Evolutionary conservation across 2,888 invertebrate genomes (phyloP), one percentile per base, ranked within the genome.

Genomic region (Pristionchus entomophagus): DNA sequence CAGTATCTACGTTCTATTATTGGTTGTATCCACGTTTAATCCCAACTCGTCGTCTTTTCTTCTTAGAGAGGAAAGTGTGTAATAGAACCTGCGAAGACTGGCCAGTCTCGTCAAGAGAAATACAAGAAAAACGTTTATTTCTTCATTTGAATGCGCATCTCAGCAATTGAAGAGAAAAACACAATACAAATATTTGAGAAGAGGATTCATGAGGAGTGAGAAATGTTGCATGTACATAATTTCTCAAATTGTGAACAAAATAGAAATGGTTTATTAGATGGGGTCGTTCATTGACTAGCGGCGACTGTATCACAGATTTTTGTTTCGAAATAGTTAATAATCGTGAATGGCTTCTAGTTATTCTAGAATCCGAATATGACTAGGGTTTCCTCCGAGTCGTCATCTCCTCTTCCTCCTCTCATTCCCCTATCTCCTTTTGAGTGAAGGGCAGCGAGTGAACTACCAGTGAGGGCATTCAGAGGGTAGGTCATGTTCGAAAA

Each of bases 1-100:
- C n/a, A 22, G 65, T 69, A 69, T 69, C 38, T 22, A 35, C 26
- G 8, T 10, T 14, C 45, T 5, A 22, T n/a, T 35, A 6, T n/a
- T 73, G 26, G 38, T 73, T 45, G 73, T 26, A 69, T 69, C 41
- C 38, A 69, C 32, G 35, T 38, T 69, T 10, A 35, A 45, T 73
- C 73, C 41, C 38, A 26, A 73, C 41, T 73, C 41, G 41, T 73
- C 41, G 41, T 45, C 41, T 45, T 73, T 73, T 41, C 73, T 73
- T 73, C 73, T 41, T 73, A 73, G 41, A 41, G 73, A 73, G 45
- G 73, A 73, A 73, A 73, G n/a, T 38, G 19, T 38, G 73, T 73
- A 73, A 73, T 73, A 73, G 73, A 73, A 41, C 26, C n/a, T 26
- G 26, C 73, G 41, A 6, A 41, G 73, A 73, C 73, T 73, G 73